phyloP scores from a whole-genome alignment of 2,888 invertebrate genomes.

The Leptodirus hochenwartii region DNA sequence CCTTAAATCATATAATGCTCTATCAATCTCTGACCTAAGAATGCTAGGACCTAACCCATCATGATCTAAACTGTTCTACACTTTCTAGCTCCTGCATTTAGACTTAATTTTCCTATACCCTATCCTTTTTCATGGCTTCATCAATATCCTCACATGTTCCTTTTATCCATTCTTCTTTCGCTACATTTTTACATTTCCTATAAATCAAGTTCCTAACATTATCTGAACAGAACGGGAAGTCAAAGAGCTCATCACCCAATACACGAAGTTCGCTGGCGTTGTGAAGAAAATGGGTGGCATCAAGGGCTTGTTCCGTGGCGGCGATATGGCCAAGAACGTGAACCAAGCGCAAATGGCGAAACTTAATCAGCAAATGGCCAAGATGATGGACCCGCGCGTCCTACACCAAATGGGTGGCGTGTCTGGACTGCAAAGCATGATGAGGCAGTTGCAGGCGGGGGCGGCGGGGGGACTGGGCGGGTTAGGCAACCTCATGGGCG shows the following conservation, averaged over 20 bases:
- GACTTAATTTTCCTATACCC: neutral
- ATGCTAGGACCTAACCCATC: no score
- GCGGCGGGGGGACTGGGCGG: conserved; percentile 34
- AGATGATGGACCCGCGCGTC: conserved; percentile 99
- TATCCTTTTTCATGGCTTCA: no score
- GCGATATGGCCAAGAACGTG: conserved; percentile 97
- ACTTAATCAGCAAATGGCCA: conserved; percentile 98
- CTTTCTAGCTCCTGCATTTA: no score
- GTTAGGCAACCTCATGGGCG: conserved; percentile 37
- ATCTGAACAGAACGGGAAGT: conserved; percentile 76
- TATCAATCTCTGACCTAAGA: no score
- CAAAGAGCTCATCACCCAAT: conserved; percentile 91
- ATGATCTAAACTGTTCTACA: no score
- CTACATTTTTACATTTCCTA: no score
- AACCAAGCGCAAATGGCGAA: conserved; percentile 98
- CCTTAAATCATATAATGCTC: no score
- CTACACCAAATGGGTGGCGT: conserved; percentile 96
- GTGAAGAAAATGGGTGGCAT: conserved; percentile 99
- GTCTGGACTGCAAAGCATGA: conserved; percentile 92
- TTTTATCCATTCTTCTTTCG: no score
- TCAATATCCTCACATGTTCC: no score
- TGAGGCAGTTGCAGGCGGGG: conserved; percentile 73
- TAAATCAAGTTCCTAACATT: no score
- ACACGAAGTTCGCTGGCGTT: conserved; percentile 97
- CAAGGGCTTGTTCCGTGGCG: conserved; percentile 95